phyloP scores from a whole-genome alignment of 2,888 invertebrate genomes.

The Antheraea assamensis region DNA sequence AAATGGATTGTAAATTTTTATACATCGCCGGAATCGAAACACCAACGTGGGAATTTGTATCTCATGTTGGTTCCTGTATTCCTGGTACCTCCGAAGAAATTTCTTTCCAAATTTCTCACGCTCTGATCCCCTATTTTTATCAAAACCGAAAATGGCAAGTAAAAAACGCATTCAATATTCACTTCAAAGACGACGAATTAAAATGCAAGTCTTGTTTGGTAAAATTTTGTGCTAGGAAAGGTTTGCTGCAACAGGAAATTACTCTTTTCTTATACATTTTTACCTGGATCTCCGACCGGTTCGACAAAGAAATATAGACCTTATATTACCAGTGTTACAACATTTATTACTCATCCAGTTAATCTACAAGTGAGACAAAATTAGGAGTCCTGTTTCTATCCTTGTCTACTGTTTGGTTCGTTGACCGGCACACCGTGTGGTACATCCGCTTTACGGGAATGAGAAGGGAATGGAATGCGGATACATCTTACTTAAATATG shows the following conservation, averaged over 20 bases:
- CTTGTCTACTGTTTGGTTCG: slow-evolving; percentile 56
- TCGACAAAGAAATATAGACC: slow-evolving; percentile 27
- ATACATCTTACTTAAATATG: slow-evolving; percentile 49
- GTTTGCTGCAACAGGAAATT: slow-evolving; percentile 52
- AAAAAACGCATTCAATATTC: slow-evolving; percentile 28
- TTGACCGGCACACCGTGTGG: slow-evolving; percentile 55
- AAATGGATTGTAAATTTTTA: slow-evolving; percentile 40
- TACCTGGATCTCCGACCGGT: slow-evolving; percentile 48
- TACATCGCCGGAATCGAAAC: slow-evolving; percentile 35
- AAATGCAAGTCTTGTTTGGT: slow-evolving; percentile 31
- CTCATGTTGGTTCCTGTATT: slow-evolving; percentile 49
- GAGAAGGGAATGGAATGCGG: slow-evolving; percentile 63
- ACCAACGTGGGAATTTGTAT: slow-evolving; percentile 59
- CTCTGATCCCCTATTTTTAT: slow-evolving; percentile 62
- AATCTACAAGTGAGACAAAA: slow-evolving; percentile 40
- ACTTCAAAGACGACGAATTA: slow-evolving; percentile 28
- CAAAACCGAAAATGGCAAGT: slow-evolving; percentile 50
- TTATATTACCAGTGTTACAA: slow-evolving; percentile 25
- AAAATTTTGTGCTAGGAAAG: slow-evolving; percentile 29
- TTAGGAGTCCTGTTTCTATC: slow-evolving; percentile 67
- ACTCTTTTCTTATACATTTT: slow-evolving; percentile 50
- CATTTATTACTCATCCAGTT: slow-evolving; percentile 23
- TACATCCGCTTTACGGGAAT: slow-evolving; percentile 53
- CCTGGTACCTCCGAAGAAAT: slow-evolving; percentile 77
- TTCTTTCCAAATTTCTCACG: slow-evolving; percentile 82